Conservation (phyloP, 1,140 invertebrate species). For the Scaptomyza montana region DNA sequence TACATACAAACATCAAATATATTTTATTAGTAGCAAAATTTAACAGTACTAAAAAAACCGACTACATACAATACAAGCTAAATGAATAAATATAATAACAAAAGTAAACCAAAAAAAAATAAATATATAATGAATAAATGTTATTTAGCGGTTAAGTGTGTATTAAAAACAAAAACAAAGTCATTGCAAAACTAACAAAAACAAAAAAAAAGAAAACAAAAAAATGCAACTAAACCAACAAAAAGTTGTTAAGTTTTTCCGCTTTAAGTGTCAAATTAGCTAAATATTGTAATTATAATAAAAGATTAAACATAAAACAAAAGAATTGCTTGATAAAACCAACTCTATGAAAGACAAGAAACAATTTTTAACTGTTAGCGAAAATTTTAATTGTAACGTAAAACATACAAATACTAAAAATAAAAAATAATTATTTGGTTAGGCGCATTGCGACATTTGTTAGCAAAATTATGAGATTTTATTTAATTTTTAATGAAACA, state of each 20-base stretch:
- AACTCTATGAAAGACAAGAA: conserved; percentile 51
- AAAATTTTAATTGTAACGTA: conserved; percentile 73
- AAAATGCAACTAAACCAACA: conserved; percentile 68
- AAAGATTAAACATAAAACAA: conserved; percentile 24
- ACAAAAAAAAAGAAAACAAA: conserved; percentile 27
- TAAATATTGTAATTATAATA: conserved; percentile 76
- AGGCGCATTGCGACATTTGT: conserved; percentile 59
- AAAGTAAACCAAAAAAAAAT: conserved; percentile 27
- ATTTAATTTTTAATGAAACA: conserved; percentile 58
- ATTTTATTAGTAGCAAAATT: conserved; percentile 81
- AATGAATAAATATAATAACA: conserved; percentile 45
- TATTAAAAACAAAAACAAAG: conserved; percentile 49
- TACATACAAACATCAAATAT: conserved; percentile 63
- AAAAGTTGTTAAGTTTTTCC: conserved; percentile 83
- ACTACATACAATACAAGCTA: conserved; percentile 39
- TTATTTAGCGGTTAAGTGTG: conserved; percentile 67
- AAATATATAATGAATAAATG: conserved; percentile 58
- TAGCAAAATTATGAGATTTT: conserved; percentile 58
- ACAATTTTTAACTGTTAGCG: conserved; percentile 78
- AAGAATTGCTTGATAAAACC: conserved; percentile 59
- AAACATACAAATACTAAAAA: conserved; percentile 47
- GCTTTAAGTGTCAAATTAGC: conserved; percentile 83
- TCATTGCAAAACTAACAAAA: conserved; percentile 46
- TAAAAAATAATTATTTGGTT: conserved; percentile 45
- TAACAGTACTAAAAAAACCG: conserved; percentile 34